A percentile compares a stretch with the other conserved stretches of the same genome.
Conservation (phyloP, 2,888 invertebrate species). For the Dasysyrphus albostriatus region DNA sequence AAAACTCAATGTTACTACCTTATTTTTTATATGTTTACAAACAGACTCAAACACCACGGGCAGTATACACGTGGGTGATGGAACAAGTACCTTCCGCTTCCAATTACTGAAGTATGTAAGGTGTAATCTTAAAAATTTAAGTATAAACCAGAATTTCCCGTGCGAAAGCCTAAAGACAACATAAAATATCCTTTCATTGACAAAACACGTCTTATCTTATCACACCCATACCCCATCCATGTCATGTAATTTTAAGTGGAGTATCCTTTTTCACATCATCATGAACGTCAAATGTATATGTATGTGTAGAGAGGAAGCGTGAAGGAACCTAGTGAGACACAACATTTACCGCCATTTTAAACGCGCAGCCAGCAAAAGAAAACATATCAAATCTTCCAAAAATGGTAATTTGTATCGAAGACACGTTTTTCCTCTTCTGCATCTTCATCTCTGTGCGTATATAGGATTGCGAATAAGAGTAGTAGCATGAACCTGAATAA, state of each 20-base stretch:
- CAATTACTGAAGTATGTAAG: neutral
- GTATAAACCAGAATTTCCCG: constrained; percentile 20
- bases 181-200: constrained; percentile 61
- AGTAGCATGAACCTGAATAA: neutral
- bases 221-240: constrained; percentile 3
- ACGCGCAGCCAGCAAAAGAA: constrained; percentile 1
- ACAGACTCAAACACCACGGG: neutral
- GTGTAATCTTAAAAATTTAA: neutral
- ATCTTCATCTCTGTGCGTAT: neutral
- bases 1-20: constrained; percentile 10
- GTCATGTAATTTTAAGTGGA: constrained; percentile 38
- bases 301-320: neutral
- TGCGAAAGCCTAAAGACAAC: constrained; percentile 49
- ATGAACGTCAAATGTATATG: constrained; percentile 36
- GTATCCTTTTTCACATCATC: constrained; percentile 65
- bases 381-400: constrained; percentile 62
- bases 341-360: constrained; percentile 59
- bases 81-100: neutral
- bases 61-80: neutral
- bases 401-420: constrained; percentile 72
- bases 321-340: constrained; percentile 18
- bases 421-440: constrained; percentile 58
- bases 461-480: neutral
- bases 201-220: constrained; percentile 62
- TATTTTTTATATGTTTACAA: neutral